These are phyloP conservation scores for Caenorhabditis japonica DNA, from an alignment of 2,888 invertebrate genomes.

Conservation along the genomic window DNA sequence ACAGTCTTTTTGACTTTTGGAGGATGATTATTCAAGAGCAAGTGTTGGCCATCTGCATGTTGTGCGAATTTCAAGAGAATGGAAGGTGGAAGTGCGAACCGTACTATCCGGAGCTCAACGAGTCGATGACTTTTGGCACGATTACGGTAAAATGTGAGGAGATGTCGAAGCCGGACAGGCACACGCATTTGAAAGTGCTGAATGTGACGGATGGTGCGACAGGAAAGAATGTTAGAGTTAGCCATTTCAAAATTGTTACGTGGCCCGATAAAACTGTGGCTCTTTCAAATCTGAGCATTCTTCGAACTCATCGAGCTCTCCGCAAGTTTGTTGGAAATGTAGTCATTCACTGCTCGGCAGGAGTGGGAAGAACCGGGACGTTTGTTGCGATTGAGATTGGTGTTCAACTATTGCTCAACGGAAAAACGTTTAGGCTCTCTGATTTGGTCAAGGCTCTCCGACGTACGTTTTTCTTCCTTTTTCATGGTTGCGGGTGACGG, in stretches of 20 bases:
- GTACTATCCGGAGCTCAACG: constrained; percentile 23
- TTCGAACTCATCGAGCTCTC: constrained; percentile 19
- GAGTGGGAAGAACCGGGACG: constrained; percentile 65
- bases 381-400: constrained; percentile 49
- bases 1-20: constrained; percentile 42
- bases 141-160: constrained; percentile 21
- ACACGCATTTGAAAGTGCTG: constrained; percentile 20
- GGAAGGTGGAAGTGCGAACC: constrained; percentile 32
- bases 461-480: no score
- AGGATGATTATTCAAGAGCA: constrained; percentile 47
- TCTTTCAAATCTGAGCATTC: constrained; percentile 21
- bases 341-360: constrained; percentile 66
- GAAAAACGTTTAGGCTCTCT: not conserved
- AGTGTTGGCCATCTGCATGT: constrained; percentile 34
- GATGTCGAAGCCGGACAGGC: constrained; percentile 9
- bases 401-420: constrained; percentile 32
- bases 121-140: constrained; percentile 6
- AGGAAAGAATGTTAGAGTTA: constrained; percentile 8
- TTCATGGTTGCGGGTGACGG: no score
- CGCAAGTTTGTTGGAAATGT: constrained; percentile 41
- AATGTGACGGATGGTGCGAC: constrained; percentile 13
- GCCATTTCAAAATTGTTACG: constrained; percentile 23
- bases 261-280: constrained; percentile 53
- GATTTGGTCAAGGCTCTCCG: constrained; percentile 27
- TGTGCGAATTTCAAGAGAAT: constrained; percentile 38